Evolutionary conservation across 2,888 invertebrate species (phyloP), one percentile per base, ranked within the genome.

Genomic region (Campoletis raptor): DNA sequence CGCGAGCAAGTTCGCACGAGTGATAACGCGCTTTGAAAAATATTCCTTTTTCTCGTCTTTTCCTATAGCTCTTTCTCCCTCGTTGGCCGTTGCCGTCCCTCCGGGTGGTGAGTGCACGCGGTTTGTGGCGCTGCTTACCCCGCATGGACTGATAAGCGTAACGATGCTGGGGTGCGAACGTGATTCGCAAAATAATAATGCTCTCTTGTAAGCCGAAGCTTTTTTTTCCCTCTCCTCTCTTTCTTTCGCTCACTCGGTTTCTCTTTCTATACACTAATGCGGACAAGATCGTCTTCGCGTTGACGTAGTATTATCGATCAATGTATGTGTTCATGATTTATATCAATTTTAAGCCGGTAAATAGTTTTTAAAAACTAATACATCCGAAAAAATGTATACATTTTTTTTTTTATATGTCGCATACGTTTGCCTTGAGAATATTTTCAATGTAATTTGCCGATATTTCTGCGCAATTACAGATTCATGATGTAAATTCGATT

Each of bases 171-270:
- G 86, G 82, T 83, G 85, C 76, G 70, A 84, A 89, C 89, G 89
- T 89, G 89, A 89, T 89, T 87, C 76, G 89, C 79, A 85, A 88
- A 88, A 87, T 89, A 89, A 89, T 88, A 87, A 86, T 84, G 79
- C 81, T 81, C 78, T 21, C 42, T 52, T 77, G 48, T 66, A 24
- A 18, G 42, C 42, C 36, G n/a, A 0, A 54, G 54, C n/a, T 66
- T 66, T 48, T 64, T 76, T 72, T 76, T 67, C 66, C 73, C 69
- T 74, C 83, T 80, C 30, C 37, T 24, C 73, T 85, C 57, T 67
- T 61, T 57, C 72, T 64, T 36, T 77, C 45, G 48, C 64, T 64
- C 57, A 40, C 48, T 52, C 72, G 30, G 54, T 57, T 72, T 74
- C 64, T 54, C 72, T 67, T 48, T 37, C 18, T 7, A 40, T 40